These are phyloP conservation scores for Labroides dimidiatus DNA, from an alignment of 2,797 vertebrate genomes.

Conservation along the genomic window DNA sequence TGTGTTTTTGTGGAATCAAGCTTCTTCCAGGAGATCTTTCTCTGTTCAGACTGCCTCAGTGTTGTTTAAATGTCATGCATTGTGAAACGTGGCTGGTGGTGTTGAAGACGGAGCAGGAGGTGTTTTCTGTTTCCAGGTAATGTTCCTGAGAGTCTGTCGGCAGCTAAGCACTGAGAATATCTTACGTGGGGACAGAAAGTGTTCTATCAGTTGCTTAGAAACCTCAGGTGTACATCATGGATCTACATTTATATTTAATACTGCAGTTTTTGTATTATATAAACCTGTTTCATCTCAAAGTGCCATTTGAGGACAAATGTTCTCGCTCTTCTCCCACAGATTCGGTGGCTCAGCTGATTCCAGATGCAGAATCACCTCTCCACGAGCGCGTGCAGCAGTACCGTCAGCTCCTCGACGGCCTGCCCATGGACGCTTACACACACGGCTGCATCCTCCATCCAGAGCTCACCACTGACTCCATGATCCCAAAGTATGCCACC, in stretches of 20 bases:
- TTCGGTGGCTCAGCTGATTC: constrained; percentile 91
- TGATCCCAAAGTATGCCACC: constrained; percentile 99
- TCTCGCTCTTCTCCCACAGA: constrained; percentile 77
- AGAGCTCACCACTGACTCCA: constrained; percentile 98
- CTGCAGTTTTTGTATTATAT: neutral
- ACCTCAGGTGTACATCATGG: constrained; percentile 14
- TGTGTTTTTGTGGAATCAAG: too few species aligned
- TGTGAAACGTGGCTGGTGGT: constrained; percentile 8
- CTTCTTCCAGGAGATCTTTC: neutral
- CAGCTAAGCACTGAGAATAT: constrained; percentile 18
- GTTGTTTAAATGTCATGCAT: constrained; percentile 22
- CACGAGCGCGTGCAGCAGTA: constrained; percentile 94
- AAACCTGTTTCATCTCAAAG: neutral
- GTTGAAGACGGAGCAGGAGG: constrained; percentile 2
- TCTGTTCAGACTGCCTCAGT: neutral
- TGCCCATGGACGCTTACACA: constrained; percentile 99
- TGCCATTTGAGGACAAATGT: neutral
- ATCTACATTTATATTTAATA: neutral
- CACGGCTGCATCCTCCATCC: constrained; percentile 99
- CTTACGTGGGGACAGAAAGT: constrained; percentile 17
- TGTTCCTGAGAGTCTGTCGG: neutral
- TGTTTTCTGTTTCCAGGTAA: constrained; percentile 44
- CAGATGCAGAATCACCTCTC: constrained; percentile 88
- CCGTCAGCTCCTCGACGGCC: constrained; percentile 92
- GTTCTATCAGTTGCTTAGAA: constrained; percentile 22